Percentiles rank a stretch among this genome's conserved stretches.
Conservation (phyloP, 2,797 vertebrate genomes). For the Apogon talboti region DNA sequence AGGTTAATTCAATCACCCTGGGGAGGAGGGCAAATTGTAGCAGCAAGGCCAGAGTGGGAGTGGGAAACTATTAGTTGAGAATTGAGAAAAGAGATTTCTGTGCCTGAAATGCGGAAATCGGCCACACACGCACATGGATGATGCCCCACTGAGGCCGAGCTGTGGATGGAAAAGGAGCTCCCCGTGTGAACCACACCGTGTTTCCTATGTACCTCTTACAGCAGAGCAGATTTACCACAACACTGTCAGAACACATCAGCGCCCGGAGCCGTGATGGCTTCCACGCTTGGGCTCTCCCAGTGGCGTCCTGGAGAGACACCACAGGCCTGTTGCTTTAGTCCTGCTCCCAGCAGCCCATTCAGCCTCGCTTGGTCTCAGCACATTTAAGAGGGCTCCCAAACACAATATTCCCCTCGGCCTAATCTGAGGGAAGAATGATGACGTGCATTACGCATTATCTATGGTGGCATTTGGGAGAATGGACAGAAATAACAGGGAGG, state of each 20-base stretch:
- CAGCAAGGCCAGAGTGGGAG: conserved; percentile 1
- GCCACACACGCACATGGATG: conserved; percentile 14
- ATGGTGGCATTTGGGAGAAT: conserved; percentile 60
- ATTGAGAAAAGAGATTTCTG: conserved; percentile 30
- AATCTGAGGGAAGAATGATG: conserved; percentile 70
- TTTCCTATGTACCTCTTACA: conserved; percentile 74
- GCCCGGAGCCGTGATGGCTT: conserved; percentile 61
- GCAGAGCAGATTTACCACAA: conserved; percentile 80
- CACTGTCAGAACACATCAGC: conserved; percentile 82
- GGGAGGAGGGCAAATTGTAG: conserved; percentile 15
- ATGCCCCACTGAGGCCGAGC: conserved; percentile 40
- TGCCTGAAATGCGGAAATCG: conserved; percentile 52
- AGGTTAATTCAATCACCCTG: conserved; percentile 27
- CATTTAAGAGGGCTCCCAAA: conserved; percentile 46
- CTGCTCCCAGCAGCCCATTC: conserved; percentile 52
- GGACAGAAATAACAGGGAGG: conserved; percentile 67
- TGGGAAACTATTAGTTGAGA: conserved; percentile 27
- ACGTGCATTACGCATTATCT: conserved; percentile 63
- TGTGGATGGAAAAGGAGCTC: conserved; percentile 50
- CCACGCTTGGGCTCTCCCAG: conserved; percentile 58
- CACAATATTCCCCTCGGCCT: conserved; percentile 61
- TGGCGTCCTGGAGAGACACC: conserved; percentile 58
- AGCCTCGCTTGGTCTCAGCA: conserved; percentile 45
- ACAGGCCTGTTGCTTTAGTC: conserved; percentile 76
- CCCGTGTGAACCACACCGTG: conserved; percentile 70